Percentiles rank a stretch among this genome's conserved stretches.
These are phyloP conservation scores for Terebella lapidaria DNA, from an alignment of 2,888 invertebrate species.

Conservation along the genomic window DNA sequence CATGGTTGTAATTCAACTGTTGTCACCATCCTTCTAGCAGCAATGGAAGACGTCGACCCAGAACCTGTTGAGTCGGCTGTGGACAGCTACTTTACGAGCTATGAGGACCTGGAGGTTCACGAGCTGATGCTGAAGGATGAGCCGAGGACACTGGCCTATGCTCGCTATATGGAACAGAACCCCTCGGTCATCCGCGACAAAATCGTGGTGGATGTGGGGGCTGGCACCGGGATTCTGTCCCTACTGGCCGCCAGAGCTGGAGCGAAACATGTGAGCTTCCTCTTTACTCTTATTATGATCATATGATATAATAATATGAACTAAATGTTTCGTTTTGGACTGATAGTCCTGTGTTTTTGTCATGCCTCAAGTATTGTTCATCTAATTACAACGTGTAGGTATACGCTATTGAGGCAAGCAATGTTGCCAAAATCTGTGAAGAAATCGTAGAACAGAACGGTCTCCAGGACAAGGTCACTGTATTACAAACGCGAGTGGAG, in stretches of 20 bases:
- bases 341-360: no score
- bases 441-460: conserved; percentile 40
- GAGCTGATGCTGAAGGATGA: conserved; percentile 48
- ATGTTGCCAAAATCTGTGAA: conserved; percentile 34
- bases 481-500: conserved; percentile 42
- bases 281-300: no score
- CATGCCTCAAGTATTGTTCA: no score
- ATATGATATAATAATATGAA: neutral
- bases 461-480: conserved; percentile 34
- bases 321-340: neutral
- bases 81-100: conserved; percentile 39
- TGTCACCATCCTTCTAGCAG: no score
- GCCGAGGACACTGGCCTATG: conserved; percentile 46
- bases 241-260: conserved; percentile 49
- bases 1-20: no score
- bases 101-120: conserved; percentile 43
- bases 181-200: conserved; percentile 41
- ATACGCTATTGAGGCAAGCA: conserved; percentile 48
- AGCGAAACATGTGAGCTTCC: conserved; percentile 53
- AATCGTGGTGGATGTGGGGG: conserved; percentile 57
- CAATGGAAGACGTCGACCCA: no score
- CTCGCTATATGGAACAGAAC: conserved; percentile 42
- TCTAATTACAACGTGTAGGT: conserved; percentile 30
- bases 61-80: no score
- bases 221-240: conserved; percentile 49